A percentile compares a stretch with the other conserved stretches of the same genome.
phyloP scores from a whole-genome alignment of 2,888 invertebrate species.

The Bembecia ichneumoniformis region DNA sequence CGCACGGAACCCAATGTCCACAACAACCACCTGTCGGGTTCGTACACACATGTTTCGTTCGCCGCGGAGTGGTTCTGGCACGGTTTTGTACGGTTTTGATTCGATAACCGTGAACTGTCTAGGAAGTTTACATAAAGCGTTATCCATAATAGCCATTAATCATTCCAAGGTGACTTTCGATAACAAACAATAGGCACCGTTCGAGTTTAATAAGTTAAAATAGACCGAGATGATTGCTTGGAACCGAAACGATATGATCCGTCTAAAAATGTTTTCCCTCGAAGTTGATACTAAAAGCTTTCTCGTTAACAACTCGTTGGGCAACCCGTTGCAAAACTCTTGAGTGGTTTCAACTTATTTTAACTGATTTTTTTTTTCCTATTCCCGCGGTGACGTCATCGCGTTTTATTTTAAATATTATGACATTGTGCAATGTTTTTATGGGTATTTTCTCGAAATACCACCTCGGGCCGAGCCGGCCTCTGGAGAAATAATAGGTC shows the following conservation, averaged over 20 bases:
- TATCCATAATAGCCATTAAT: background rate
- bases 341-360: constrained; percentile 19
- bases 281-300: constrained; percentile 39
- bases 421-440: constrained; percentile 49
- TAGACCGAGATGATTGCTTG: constrained; percentile 2
- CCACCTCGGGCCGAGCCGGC: constrained; percentile 30
- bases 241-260: constrained; percentile 4
- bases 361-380: constrained; percentile 14
- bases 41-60: constrained; percentile 26
- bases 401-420: constrained; percentile 19
- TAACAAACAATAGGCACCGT: background rate
- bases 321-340: constrained; percentile 33
- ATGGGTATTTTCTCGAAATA: constrained; percentile 43
- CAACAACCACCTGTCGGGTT: constrained; percentile 43
- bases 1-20: constrained; percentile 50
- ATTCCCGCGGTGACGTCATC: constrained; percentile 18
- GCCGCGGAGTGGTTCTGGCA: constrained; percentile 2
- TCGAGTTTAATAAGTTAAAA: constrained; percentile 10
- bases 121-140: constrained; percentile 28
- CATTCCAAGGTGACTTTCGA: background rate
- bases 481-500: constrained; percentile 53
- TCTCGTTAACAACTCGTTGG: constrained; percentile 30
- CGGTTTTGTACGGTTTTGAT: background rate
- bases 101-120: constrained; percentile 35
- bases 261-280: constrained; percentile 24